Conservation (phyloP, 35 echinoderm and acorn worm species). For the Ophiothrix spiculata region DNA sequence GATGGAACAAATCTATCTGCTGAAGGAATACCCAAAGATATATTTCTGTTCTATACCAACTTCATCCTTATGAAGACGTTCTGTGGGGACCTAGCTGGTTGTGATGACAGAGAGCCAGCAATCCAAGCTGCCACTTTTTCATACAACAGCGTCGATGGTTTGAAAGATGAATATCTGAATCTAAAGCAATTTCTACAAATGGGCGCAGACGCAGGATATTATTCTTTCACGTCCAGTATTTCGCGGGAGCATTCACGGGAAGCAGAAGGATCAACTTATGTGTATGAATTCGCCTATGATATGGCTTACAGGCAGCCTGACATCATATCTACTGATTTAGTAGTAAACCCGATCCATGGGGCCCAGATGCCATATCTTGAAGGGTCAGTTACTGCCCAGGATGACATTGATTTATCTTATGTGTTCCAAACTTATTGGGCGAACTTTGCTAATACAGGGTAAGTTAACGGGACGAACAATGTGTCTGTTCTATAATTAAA, state of each 20-base stretch:
- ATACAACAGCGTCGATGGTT: background rate
- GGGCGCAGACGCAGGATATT: background rate
- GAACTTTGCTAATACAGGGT: constrained; percentile 33
- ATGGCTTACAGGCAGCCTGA: background rate
- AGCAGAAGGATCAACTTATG: background rate
- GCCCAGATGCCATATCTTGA: background rate
- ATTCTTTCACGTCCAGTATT: background rate
- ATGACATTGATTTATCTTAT: background rate
- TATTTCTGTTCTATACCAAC: background rate
- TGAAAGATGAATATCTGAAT: background rate
- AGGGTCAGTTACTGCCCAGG: too few species aligned
- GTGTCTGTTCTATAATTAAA: background rate
- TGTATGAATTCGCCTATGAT: background rate
- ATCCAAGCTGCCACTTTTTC: background rate
- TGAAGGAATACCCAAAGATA: background rate
- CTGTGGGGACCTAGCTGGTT: background rate
- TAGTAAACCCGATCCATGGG: background rate
- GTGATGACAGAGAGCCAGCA: background rate
- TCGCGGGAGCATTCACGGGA: background rate
- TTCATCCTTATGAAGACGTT: too few species aligned
- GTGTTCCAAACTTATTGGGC: background rate
- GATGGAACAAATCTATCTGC: background rate
- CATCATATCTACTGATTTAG: background rate
- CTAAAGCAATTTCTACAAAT: background rate
- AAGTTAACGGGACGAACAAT: background rate